Evolutionary conservation across 2,797 vertebrate genomes (phyloP), one percentile per base, ranked within the genome.

Genomic region (Hydrocynus forskahlii): DNA sequence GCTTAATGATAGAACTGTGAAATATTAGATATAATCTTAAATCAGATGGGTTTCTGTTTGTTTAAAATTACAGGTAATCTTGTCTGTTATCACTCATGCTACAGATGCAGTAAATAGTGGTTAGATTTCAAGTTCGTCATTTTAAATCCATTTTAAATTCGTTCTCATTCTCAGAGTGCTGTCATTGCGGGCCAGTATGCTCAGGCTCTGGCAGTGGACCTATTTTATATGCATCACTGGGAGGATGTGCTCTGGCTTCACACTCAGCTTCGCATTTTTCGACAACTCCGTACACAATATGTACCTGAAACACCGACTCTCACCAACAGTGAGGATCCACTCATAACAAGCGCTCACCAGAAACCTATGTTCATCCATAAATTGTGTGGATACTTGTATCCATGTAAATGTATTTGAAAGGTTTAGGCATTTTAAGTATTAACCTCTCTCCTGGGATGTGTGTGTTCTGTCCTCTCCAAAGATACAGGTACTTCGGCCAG

Each of bases 171-270:
- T 2, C 85, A 93, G 92, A 92, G 91, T 75, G 84, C 78, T 7
- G 86, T 90, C 1, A 19, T 88, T 55, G 76, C 79, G 12, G 89
- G 92, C 16, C 82, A 55, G 74, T 92, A 92, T 84, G 80, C 86
- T 73, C 86, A 81, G 79, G 83, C 86, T 12, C 70, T 88, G 85
- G 87, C 86, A 0, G 83, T 89, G 14, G 87, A 92, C 79, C 82
- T 93, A 55, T 85, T 89, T 84, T 84, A 90, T 60, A 73, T 88
- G 85, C 88, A 87, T 43, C 88, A 89, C 83, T 94, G 91, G 91
- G 79, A 84, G 81, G 92, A 94, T 17, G 77, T 86, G 2, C 86
- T 45, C 7, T 90, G 90, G 90, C 87, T 86, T 60, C 76, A 91
- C 48, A 91, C 92, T 0, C 89, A 92, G 45, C 90, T 91, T 71